These are phyloP conservation scores for Eupithecia subumbrata DNA, from an alignment of 2,888 invertebrate species.

Conservation along the genomic window DNA sequence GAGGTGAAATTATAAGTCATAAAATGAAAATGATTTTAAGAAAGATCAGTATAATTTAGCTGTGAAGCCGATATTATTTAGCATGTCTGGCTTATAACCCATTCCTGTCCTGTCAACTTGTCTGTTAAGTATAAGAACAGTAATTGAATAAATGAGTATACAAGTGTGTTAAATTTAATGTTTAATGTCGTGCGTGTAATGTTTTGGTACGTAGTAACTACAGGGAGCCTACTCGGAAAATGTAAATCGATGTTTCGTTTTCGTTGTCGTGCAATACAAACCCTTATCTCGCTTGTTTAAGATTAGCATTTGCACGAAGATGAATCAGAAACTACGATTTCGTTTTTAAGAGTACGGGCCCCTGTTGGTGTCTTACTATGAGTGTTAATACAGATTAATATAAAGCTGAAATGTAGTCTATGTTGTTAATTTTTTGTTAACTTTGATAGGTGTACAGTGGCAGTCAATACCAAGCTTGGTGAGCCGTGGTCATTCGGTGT, in stretches of 20 bases:
- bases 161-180: background rate
- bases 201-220: background rate
- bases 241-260: no score
- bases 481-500: constrained; percentile 8
- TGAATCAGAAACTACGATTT: no score
- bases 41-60: background rate
- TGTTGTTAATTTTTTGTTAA: constrained; percentile 5
- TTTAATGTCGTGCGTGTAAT: background rate
- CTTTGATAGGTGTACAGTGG: constrained; percentile 19
- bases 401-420: background rate
- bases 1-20: background rate
- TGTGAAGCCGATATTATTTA: background rate
- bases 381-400: background rate
- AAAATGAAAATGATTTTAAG: background rate
- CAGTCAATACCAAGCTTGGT: constrained; percentile 30
- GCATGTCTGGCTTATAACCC: background rate
- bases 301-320: no score
- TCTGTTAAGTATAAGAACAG: background rate
- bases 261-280: no score
- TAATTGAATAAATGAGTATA: background rate
- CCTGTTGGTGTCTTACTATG: background rate
- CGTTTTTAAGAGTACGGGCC: no score
- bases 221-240: no score
- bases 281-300: no score
- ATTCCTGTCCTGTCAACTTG: background rate